These are phyloP conservation scores for Acanthis flammea DNA, from an alignment of 2,797 vertebrate species.

Conservation along the genomic window DNA sequence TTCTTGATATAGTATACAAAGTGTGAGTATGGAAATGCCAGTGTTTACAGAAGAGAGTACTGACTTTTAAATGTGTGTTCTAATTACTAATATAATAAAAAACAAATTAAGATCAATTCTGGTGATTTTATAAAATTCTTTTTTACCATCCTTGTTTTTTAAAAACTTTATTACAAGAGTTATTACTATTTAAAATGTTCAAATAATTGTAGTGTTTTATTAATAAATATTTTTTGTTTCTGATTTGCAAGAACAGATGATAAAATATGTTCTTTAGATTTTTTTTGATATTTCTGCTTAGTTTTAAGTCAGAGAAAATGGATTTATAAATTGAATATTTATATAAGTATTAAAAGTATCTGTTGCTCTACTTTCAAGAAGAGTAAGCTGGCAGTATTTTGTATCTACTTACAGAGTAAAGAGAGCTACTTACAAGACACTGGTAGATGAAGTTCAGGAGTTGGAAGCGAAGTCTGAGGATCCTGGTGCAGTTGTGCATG, in stretches of 20 bases:
- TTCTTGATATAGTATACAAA: slow-evolving; percentile 94
- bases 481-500: slow-evolving; percentile 92
- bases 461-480: slow-evolving; percentile 95
- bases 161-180: neutral
- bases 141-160: neutral
- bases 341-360: neutral
- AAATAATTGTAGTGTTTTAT: neutral
- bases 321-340: neutral
- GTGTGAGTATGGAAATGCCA: slow-evolving; percentile 83
- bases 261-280: neutral
- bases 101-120: neutral
- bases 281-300: neutral
- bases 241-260: neutral
- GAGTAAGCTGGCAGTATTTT: slow-evolving; percentile 7
- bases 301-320: neutral
- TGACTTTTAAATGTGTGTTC: neutral
- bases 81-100: neutral
- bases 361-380: neutral
- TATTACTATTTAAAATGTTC: neutral
- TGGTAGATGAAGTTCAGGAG: slow-evolving; percentile 98
- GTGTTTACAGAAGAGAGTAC: neutral
- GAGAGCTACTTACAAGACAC: slow-evolving; percentile 90
- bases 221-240: neutral
- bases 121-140: neutral
- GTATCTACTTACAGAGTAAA: slow-evolving; percentile 81